Evolutionary conservation across 2,113 vertebrate genomes (phyloP).

Genomic region (Solea solea): DNA sequence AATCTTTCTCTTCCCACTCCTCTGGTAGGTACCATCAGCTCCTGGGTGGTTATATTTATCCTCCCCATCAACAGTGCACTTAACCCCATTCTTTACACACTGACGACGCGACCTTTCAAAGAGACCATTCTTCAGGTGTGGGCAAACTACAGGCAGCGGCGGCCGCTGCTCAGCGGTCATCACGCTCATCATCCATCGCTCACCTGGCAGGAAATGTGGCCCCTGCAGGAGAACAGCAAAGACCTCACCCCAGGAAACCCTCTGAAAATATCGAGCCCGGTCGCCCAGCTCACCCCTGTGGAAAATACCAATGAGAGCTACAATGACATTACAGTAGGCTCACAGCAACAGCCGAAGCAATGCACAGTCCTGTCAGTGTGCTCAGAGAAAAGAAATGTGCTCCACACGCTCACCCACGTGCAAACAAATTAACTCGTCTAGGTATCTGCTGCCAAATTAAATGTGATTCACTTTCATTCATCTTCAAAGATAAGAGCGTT

Average conservation of each 20-base stretch:
- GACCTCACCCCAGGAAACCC: constrained; percentile 68
- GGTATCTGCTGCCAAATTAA: neutral
- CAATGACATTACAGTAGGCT: constrained; percentile 22
- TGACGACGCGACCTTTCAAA: constrained; percentile 96
- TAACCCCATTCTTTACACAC: constrained; percentile 96
- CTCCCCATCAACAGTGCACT: constrained; percentile 97
- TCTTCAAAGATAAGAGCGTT: neutral
- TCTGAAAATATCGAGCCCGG: constrained; percentile 65
- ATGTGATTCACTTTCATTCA: constrained; percentile 11
- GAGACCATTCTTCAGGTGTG: constrained; percentile 94
- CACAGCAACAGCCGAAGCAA: constrained; percentile 31
- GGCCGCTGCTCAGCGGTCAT: constrained; percentile 79
- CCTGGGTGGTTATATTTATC: constrained; percentile 98
- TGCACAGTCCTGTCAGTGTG: constrained; percentile 31
- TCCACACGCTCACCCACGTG: constrained; percentile 2
- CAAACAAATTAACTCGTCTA: constrained; percentile 36
- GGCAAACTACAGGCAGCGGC: constrained; percentile 89
- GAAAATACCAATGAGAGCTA: constrained; percentile 43
- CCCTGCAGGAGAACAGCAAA: constrained; percentile 82
- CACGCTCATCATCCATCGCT: constrained; percentile 84
- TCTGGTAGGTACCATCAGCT: constrained; percentile 89
- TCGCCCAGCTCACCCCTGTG: constrained; percentile 51
- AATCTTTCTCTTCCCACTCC: neutral
- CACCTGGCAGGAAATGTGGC: constrained; percentile 94
- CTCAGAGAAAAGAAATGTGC: constrained; percentile 25